Percentiles rank a stretch among this genome's conserved stretches.
Conservation (phyloP, 2,888 invertebrate species). For the Ernsta delagoae region DNA sequence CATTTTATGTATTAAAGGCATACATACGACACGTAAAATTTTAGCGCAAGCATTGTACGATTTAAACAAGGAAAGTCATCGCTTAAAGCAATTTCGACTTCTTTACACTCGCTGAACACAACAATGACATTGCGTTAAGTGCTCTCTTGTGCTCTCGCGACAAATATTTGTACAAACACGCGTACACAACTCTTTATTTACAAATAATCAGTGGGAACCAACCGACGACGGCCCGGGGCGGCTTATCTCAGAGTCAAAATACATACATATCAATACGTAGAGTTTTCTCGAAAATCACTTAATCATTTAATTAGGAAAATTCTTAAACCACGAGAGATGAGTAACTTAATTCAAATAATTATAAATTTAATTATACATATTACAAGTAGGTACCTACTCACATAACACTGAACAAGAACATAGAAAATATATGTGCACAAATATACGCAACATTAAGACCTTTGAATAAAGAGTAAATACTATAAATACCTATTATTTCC, state of each 20-base stretch:
- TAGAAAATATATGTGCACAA: no score
- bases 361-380: no score
- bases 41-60: constrained; percentile 8
- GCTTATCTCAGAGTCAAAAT: constrained; percentile 18
- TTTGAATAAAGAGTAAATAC: constrained; percentile 46
- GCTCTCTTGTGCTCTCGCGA: constrained; percentile 66
- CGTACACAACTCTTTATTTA: constrained; percentile 59
- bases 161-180: constrained; percentile 71
- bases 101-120: constrained; percentile 55
- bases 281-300: background rate
- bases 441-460: no score
- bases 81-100: constrained; percentile 35
- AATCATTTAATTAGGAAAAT: no score
- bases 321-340: no score
- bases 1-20: background rate
- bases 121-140: constrained; percentile 72
- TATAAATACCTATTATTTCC: constrained; percentile 62
- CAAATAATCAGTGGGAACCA: constrained; percentile 69
- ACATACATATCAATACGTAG: background rate
- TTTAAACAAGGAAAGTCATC: constrained; percentile 19
- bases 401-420: no score
- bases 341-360: no score
- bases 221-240: constrained; percentile 40
- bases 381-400: no score
- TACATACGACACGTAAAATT: background rate